Evolutionary conservation across 2,888 invertebrate genomes (phyloP), one percentile per base, ranked within the genome.

Genomic region (Vesta saturnalis): DNA sequence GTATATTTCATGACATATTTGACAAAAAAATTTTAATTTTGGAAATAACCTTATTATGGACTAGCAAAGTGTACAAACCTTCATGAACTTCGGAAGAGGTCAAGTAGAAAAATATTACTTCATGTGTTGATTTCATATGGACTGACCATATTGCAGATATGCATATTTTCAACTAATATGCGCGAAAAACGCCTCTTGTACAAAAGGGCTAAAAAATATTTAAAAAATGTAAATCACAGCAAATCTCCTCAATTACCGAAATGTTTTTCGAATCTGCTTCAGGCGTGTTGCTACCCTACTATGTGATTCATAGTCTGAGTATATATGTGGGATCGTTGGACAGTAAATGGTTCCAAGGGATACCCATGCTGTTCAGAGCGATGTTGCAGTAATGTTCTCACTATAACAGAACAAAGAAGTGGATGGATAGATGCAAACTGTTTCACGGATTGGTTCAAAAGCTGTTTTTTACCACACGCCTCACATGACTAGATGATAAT

Each of bases 271-370:
- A 14, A 4, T n/a, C 46, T 8, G 46, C 80, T 14, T n/a, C 46
- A 46, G 46, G 46, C n/a, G 46, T 46, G 6, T 4, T 46, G 3
- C 14, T 46, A 14, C 46, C 14, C 4, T 14, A 3, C 8, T 46
- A 46, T 46, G 14, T 46, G n/a, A 46, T 46, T 14, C n/a, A 46
- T n/a, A 46, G n/a, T 46, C 14, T n/a, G 46, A 46, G 8, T 4
- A 46, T 46, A 6, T 46, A 21, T 82, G 14, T 46, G 46, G 46
- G 46, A 46, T n/a, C 46, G 46, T n/a, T 46, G 46, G 80, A 74
- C 71, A n/a, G 72, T 72, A 69, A 76, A 77, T 16, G 83, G 82
- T 10, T 81, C 79, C 69, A 81, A 78, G 70, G 66, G 77, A 8
- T 70, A 74, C 3, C 74, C 74, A 63, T 76, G 68, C 39, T 72